Evolutionary conservation across 2,797 vertebrate species (phyloP), one percentile per base, ranked within the genome.

Genomic region (Xerus rutilus): DNA sequence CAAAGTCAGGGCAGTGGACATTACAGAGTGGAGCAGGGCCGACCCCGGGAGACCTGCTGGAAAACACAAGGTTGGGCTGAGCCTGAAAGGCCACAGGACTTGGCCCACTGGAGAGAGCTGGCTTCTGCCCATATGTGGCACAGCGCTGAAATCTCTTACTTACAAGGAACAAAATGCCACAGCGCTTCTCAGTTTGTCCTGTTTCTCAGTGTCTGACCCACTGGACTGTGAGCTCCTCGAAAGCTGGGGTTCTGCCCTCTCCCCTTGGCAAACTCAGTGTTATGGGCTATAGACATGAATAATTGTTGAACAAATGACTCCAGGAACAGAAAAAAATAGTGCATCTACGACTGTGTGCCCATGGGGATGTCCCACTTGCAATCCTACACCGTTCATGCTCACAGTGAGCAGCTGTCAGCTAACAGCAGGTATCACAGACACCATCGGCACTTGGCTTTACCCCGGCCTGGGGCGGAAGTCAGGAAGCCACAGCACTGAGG

Each of bases 241-340:
- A 20, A n/a, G 70, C 7, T 8, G 65, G 47, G 30, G 25, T 67
- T 47, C 30, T 30, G 5, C 12, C 21, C 15, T 30, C 2, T 47
- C 30, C 18, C 28, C 8, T 32, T 28, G 0, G 74, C 7, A 11
- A 45, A 35, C 10, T 4, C 30, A 28, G 54, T 32, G 45, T 10
- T 4, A 23, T 0, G 8, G 25, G 49, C 1, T 17, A 54, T 0
- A 7, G 62, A 54, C 69, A 8, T 52, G 9, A 8, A 8, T 5
- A 15, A 35, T 0, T 17, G 45, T 43, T 57, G 32, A 70, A 79
- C 7, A 28, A 52, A 52, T 23, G 52, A 10, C 47, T 73, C 67
- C 25, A 1, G 54, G 13, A 57, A 43, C 11, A 30, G 43, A 14
- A 35, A 35, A 35, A 54, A 30, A 9, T 35, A 23, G 65, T 0